These are phyloP conservation scores for Hypocryptadius cinnamomeus DNA, from an alignment of 2,113 vertebrate species.

Conservation along the genomic window DNA sequence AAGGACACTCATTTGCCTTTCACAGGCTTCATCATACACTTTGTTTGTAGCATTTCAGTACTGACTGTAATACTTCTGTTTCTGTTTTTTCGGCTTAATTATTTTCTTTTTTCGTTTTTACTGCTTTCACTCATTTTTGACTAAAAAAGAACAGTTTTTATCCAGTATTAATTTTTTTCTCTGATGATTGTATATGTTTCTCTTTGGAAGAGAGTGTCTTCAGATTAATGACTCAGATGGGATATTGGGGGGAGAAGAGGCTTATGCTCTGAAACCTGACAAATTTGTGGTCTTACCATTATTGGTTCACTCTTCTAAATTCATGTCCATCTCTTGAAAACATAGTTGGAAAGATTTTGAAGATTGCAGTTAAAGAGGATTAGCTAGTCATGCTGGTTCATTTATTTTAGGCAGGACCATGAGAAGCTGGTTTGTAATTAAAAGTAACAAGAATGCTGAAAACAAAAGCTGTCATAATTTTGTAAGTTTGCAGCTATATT, in stretches of 20 bases:
- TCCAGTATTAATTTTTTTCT: neutral
- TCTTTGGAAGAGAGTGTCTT: neutral
- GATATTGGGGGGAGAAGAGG: neutral
- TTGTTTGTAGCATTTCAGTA: neutral
- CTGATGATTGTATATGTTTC: neutral
- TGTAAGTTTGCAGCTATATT: slow-evolving; percentile 8
- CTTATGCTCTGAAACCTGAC: neutral
- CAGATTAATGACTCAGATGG: neutral
- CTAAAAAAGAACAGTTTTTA: neutral
- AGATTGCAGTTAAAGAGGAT: neutral
- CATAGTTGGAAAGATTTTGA: neutral
- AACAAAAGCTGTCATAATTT: neutral
- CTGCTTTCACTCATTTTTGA: neutral
- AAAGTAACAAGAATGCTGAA: neutral
- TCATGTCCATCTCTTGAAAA: neutral
- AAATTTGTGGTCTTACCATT: neutral
- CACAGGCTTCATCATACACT: neutral
- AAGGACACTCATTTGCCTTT: neutral
- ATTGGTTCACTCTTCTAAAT: neutral
- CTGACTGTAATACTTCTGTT: neutral
- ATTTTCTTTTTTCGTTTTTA: neutral
- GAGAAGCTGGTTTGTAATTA: neutral
- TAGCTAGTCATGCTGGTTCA: neutral
- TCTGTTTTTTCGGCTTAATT: neutral
- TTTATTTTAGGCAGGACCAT: neutral